Conservation (phyloP, 2,888 invertebrate species). For the Thalpophila matura region DNA sequence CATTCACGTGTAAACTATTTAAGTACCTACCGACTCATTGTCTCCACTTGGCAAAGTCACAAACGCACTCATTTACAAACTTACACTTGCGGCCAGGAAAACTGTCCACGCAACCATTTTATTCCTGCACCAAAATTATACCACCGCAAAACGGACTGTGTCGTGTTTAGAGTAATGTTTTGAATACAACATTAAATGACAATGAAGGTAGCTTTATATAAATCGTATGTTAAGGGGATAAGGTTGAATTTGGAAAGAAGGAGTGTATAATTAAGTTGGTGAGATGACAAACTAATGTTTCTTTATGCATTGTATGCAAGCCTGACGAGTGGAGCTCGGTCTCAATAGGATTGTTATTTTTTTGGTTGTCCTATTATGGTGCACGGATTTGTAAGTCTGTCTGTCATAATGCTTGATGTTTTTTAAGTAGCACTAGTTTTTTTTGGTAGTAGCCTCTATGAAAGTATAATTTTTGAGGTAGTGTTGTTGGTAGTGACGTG, state of each 20-base stretch:
- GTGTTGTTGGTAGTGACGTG: conserved; percentile 40
- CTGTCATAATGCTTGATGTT: conserved; percentile 59
- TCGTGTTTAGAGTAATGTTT: conserved; percentile 62
- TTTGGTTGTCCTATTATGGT: conserved; percentile 68
- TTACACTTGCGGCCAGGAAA: conserved; percentile 39
- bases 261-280: conserved; percentile 35
- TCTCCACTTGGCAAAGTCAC: conserved; percentile 75
- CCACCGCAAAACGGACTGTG: conserved; percentile 38
- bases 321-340: conserved; percentile 59
- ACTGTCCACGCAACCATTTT: conserved; percentile 19
- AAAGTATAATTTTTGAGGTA: conserved; percentile 57
- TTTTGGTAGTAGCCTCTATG: conserved; percentile 63
- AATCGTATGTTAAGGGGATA: conserved; percentile 22
- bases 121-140: conserved; percentile 42
- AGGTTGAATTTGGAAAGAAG: conserved; percentile 39
- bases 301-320: conserved; percentile 76
- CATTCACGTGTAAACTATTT: conserved; percentile 69
- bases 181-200: conserved; percentile 48
- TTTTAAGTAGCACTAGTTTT: conserved; percentile 61
- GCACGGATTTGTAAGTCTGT: conserved; percentile 63
- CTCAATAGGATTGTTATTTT: conserved; percentile 64
- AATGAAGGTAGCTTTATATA: not conserved
- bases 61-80: conserved; percentile 61
- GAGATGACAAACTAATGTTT: conserved; percentile 63
- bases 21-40: conserved; percentile 72